Base-by-base conservation (phyloP, 2,888 invertebrate species). In the Galerucella calmariensis region DNA sequence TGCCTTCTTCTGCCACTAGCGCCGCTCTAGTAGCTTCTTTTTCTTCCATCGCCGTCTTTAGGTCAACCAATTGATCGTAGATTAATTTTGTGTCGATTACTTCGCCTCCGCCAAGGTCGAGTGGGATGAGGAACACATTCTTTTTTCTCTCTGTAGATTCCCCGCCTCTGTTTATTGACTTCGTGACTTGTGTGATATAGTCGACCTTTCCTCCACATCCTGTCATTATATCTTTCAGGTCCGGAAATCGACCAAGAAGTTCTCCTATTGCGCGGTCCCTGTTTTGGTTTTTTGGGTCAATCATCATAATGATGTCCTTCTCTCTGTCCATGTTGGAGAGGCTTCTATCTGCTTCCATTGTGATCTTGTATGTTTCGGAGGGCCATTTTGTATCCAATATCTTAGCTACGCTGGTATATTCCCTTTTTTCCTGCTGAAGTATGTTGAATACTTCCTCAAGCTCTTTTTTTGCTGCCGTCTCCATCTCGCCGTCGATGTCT, bases 21-120 rank as follows among this genome's bases (percentile, higher is more conserved):
- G 51, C 51, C 51, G 51, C 51, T 51, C 51, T 51, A 51, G 51
- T 51, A 51, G n/a, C 51, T 51, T 51, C 51, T 51, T 51, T 35
- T 51, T 51, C 51, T 51, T 51, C 51, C 51, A 51, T 51, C 51
- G 51, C 51, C 51, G 6, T 51, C 6, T 51, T 51, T 51, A 51
- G 51, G 51, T 51, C 51, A 51, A 51, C 51, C 9, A 51, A 51
- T 51, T 51, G 51, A 6, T 51, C 51, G 51, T 51, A 51, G 51
- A 51, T 51, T 51, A 51, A 51, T 51, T 51, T 51, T 51, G 51
- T 51, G 51, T 51, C 51, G 51, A 51, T 51, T 51, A 51, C 51
- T 51, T 51, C 51, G 51, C 51, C 51, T 51, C 51, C 51, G 6
- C 51, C 51, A 51, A 51, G 51, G 51, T 51, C 51, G 51, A 51